Base-by-base conservation (phyloP, 2,113 vertebrate species). In the Rhadina sibilatrix region DNA sequence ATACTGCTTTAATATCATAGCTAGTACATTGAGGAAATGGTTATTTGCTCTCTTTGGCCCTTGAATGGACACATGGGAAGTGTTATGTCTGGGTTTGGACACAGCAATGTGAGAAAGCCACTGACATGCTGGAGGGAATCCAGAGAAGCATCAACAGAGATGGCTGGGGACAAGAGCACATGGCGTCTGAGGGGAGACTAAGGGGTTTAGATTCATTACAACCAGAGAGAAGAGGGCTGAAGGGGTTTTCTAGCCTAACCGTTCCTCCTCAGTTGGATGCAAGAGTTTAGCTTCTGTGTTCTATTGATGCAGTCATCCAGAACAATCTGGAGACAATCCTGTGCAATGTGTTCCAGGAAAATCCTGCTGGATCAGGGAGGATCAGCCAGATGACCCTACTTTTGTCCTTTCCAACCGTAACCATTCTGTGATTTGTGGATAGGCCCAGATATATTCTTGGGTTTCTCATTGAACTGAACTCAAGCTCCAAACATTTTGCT, bases 301-400 rank as follows among this genome's bases (percentile, higher is more conserved):
- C 22, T 72, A 40, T 19, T 66, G 47, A 40, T 76, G 5, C 16
- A 68, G 24, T 31, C 21, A 12, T 47, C 21, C 30, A 68, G 30
- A 83, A 15, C 24, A 0, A 0, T 19, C n/a, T 47, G 30, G 46
- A 68, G 4, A 18, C 11, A 61, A 27, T 31, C 30, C 20, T 22
- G 4, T 40, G 38, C 30, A 25, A 25, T 10, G 9, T 53, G 5
- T 22, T 75, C 38, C 63, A 54, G 69, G 53, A n/a, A 59, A n/a
- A 31, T 9, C 13, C 30, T 68, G 20, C 30, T 53, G 53, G 24
- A 75, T n/a, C n/a, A 68, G n/a, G 33, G 13, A 40, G 13, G 21
- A 27, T 89, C 0, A 0, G 54, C 53, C 38, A 31, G 20, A 53
- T 47, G 24, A 60, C 28, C 20, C 16, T 38, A 18, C n/a, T 30